Conservation (phyloP, 2,113 vertebrate genomes). For the Syngnathus floridae region DNA sequence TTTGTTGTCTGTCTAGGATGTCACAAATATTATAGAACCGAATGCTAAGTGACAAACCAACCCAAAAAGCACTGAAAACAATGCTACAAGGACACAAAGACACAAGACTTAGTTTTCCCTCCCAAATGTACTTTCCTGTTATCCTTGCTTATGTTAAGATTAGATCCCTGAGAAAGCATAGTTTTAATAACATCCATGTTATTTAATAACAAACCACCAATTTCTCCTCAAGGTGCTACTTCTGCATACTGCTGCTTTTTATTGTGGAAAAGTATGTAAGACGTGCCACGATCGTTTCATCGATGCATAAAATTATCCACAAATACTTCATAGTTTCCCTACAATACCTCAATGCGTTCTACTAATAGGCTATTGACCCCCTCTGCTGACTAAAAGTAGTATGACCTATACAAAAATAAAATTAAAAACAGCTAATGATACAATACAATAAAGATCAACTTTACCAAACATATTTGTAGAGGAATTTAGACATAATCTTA, state of each 20-base stretch:
- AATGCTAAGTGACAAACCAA: neutral
- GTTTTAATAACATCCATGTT: neutral
- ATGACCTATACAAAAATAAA: neutral
- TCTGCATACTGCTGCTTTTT: neutral
- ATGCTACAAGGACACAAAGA: neutral
- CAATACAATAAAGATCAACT: neutral
- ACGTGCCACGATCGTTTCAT: neutral
- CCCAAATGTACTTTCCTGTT: neutral
- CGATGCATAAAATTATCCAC: neutral
- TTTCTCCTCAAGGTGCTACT: neutral
- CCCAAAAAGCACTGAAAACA: neutral
- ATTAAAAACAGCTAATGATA: neutral
- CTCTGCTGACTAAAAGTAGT: slow-evolving; percentile 32
- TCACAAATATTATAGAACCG: neutral
- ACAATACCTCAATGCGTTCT: neutral
- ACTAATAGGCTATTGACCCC: slow-evolving; percentile 17
- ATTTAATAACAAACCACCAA: neutral
- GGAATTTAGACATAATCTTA: neutral
- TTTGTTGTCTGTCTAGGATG: neutral
- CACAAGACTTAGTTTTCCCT: neutral
- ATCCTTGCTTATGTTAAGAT: neutral
- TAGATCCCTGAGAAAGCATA: neutral
- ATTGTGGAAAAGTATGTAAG: neutral
- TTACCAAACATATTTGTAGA: neutral
- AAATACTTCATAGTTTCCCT: neutral